Conservation (phyloP, 1,140 invertebrate species). For the Rhyacophila brunnea region DNA sequence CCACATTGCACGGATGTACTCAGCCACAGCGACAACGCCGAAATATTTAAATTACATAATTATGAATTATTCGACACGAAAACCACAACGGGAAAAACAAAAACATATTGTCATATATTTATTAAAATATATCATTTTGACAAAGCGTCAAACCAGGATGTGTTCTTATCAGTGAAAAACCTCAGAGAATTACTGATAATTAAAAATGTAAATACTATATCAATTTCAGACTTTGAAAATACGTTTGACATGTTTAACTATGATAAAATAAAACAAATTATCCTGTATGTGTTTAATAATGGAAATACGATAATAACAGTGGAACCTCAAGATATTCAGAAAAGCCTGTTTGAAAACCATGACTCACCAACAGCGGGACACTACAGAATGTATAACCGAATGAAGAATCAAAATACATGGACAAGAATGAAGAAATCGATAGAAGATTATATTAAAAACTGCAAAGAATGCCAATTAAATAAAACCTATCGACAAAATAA, state of each 20-base stretch:
- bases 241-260: slow-evolving; percentile 22
- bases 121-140: slow-evolving; percentile 30
- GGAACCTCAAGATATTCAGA: slow-evolving; percentile 22
- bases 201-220: slow-evolving; percentile 21
- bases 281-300: slow-evolving; percentile 24
- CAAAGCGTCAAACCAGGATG: slow-evolving; percentile 21
- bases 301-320: slow-evolving; percentile 14
- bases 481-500: slow-evolving; percentile 36
- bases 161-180: slow-evolving; percentile 24
- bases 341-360: slow-evolving; percentile 38
- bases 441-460: slow-evolving; percentile 39
- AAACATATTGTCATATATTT: slow-evolving; percentile 21
- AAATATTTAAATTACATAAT: slow-evolving; percentile 10
- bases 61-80: neutral
- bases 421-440: slow-evolving; percentile 37
- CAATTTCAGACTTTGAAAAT: slow-evolving; percentile 8
- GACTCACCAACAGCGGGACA: slow-evolving; percentile 37
- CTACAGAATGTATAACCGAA: slow-evolving; percentile 36
- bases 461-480: slow-evolving; percentile 40
- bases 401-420: slow-evolving; percentile 39
- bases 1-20: slow-evolving; percentile 4
- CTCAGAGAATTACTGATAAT: slow-evolving; percentile 16
- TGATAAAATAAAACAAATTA: slow-evolving; percentile 29
- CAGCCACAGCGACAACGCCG: neutral
- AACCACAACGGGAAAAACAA: neutral